phyloP scores from a whole-genome alignment of 2,797 vertebrate species.

The Aphelocoma californica region DNA sequence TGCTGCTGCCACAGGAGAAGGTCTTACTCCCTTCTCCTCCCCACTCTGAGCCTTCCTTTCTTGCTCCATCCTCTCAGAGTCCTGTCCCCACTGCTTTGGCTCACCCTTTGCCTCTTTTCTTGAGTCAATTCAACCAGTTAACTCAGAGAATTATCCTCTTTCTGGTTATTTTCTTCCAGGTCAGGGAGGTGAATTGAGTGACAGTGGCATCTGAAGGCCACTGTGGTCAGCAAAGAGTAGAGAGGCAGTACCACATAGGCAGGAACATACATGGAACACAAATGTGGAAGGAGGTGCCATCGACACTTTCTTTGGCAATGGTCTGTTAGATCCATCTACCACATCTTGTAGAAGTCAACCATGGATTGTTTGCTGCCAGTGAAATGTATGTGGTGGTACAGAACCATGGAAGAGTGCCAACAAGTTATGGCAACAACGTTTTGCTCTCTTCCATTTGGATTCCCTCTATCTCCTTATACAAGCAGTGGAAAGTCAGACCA shows the following conservation, averaged over 20 bases:
- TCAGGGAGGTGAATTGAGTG: neutral
- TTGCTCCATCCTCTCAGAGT: neutral
- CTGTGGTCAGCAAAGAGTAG: neutral
- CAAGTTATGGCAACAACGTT: fast-evolving
- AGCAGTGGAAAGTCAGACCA: neutral
- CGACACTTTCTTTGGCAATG: neutral
- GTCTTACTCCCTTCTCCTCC: neutral
- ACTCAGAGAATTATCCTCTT: neutral
- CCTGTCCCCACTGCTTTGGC: neutral
- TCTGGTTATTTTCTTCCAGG: neutral
- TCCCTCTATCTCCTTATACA: neutral
- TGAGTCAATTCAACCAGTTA: neutral
- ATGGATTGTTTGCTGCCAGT: neutral
- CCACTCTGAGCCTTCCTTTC: neutral
- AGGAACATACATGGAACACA: neutral
- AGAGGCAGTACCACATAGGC: neutral
- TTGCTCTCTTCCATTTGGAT: neutral
- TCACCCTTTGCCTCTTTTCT: neutral
- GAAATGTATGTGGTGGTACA: neutral
- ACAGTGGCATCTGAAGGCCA: neutral
- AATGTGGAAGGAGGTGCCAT: neutral
- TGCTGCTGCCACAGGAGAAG: neutral
- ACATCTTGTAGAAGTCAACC: neutral
- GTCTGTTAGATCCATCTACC: neutral
- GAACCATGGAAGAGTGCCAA: neutral